These are phyloP conservation scores for Dasypus novemcinctus DNA, from an alignment of 2,113 vertebrate genomes.

Conservation along the genomic window DNA sequence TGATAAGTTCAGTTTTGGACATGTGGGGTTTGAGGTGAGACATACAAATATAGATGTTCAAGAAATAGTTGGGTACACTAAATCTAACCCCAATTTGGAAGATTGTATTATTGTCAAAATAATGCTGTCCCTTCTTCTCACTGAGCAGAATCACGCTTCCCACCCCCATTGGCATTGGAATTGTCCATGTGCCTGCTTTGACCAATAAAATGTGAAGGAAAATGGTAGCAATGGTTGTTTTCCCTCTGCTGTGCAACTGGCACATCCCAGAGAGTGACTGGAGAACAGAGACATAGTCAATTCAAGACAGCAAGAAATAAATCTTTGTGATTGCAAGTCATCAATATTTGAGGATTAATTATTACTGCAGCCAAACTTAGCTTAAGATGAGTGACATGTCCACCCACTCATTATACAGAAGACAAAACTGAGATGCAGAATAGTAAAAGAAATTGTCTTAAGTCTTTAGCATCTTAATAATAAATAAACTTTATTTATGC, in stretches of 20 bases:
- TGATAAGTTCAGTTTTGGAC: background rate
- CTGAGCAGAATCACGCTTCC: background rate
- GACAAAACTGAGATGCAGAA: background rate
- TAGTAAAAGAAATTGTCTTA: conserved; percentile 13
- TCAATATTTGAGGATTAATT: background rate
- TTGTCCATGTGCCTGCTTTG: background rate
- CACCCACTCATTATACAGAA: background rate
- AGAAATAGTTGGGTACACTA: background rate
- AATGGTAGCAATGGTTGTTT: background rate
- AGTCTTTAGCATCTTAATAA: background rate
- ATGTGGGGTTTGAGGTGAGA: background rate
- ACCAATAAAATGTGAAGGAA: background rate
- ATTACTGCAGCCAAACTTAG: background rate
- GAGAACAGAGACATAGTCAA: background rate
- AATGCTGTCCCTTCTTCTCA: background rate
- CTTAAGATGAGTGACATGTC: background rate
- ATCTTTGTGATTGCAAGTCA: background rate
- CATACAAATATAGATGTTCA: background rate
- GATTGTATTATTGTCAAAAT: background rate
- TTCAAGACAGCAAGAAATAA: conserved; percentile 31
- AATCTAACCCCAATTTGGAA: background rate
- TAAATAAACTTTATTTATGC: background rate
- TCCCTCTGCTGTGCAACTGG: background rate
- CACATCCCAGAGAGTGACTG: background rate
- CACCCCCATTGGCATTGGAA: background rate